Evolutionary conservation across 2,797 vertebrate species (phyloP).

Genomic region (Smutsia gigantea): DNA sequence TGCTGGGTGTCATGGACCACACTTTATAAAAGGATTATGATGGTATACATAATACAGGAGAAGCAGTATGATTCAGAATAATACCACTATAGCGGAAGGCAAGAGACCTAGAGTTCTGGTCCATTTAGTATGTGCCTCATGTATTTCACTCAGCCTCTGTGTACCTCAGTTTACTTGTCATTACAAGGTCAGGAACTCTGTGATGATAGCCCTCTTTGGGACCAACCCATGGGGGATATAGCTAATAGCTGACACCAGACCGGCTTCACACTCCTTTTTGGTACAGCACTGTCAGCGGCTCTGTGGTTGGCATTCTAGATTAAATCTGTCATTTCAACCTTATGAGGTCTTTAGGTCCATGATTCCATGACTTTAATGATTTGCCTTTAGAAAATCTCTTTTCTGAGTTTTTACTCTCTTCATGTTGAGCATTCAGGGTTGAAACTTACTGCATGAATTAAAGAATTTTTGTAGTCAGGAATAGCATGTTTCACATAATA

Average conservation of each 20-base stretch:
- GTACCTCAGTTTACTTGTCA: constrained; percentile 11
- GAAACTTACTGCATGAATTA: constrained; percentile 9
- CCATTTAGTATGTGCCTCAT: not conserved
- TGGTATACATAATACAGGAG: not conserved
- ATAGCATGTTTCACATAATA: constrained; percentile 24
- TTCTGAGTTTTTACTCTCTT: not conserved
- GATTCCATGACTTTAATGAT: constrained; percentile 35
- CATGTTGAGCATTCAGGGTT: not conserved
- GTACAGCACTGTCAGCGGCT: not conserved
- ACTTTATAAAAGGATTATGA: too few species aligned
- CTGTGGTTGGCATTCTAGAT: not conserved
- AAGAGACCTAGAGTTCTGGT: not conserved
- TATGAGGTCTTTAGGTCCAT: not conserved
- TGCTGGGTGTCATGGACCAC: too few species aligned
- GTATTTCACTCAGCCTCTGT: constrained; percentile 28
- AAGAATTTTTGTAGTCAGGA: constrained; percentile 42
- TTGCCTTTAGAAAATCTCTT: not conserved
- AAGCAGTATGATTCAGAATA: not conserved
- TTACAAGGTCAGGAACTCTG: constrained; percentile 10
- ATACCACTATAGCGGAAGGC: not conserved
- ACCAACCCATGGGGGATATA: not conserved
- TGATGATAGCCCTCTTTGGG: not conserved
- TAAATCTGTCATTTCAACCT: constrained; percentile 35
- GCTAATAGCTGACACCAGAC: not conserved
- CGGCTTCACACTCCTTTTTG: constrained; percentile 1